phyloP scores from a whole-genome alignment of 2,888 invertebrate species.

The Physocephala rufipes region DNA sequence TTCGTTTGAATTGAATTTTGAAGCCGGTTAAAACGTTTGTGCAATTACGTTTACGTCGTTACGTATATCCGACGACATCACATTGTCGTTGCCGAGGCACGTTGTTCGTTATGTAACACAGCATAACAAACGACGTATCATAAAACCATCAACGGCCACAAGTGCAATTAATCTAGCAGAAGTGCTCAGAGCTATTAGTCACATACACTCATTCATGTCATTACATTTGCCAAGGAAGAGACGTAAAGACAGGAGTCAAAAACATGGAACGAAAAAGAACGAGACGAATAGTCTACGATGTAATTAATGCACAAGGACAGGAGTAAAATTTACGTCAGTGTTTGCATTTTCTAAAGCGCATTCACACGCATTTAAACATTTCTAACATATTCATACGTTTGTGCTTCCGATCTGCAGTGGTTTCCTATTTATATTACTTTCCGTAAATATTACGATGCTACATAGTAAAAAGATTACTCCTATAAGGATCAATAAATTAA shows the following conservation, averaged over 20 bases:
- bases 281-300: no score
- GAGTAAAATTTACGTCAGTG: slow-evolving; percentile 5
- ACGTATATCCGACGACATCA: background rate
- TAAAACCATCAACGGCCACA: slow-evolving; percentile 35
- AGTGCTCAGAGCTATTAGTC: slow-evolving; percentile 43
- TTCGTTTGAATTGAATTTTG: slow-evolving; percentile 5
- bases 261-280: background rate
- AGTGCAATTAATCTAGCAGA: slow-evolving; percentile 48
- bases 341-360: background rate
- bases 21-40: background rate
- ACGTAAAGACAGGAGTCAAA: background rate
- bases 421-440: background rate
- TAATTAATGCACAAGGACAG: background rate
- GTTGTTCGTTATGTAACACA: background rate
- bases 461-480: background rate
- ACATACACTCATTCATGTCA: slow-evolving; percentile 27
- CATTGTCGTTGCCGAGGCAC: background rate
- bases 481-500: no score
- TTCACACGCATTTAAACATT: background rate
- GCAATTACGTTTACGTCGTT: background rate
- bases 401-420: slow-evolving; percentile 25
- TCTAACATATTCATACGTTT: slow-evolving; percentile 9
- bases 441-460: no score
- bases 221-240: slow-evolving; percentile 8
- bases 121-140: slow-evolving; percentile 3